Evolutionary conservation across 2,888 invertebrate genomes (phyloP).

Genomic region (Andrena marginata): DNA sequence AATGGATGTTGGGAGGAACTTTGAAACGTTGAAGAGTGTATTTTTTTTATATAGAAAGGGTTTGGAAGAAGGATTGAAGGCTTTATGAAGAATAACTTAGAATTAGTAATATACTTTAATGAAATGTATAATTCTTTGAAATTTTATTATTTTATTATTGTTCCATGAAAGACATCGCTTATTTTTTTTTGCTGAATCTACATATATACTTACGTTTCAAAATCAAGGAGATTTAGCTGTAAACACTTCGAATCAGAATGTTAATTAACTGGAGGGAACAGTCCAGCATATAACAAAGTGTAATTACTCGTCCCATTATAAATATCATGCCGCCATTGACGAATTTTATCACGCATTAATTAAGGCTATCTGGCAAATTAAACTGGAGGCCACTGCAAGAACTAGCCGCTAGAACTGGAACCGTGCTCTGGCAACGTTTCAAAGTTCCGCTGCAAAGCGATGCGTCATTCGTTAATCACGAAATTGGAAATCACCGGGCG

Average conservation of each 20-base stretch:
- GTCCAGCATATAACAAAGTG: not conserved
- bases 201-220: too few relatives aligned
- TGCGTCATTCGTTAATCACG: slow-evolving; percentile 47
- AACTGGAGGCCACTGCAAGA: slow-evolving; percentile 45
- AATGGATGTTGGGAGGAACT: too few relatives aligned
- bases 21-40: too few relatives aligned
- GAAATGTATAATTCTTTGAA: too few relatives aligned
- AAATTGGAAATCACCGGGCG: slow-evolving; percentile 38
- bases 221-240: not conserved
- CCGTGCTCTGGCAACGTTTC: slow-evolving; percentile 51
- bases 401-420: slow-evolving; percentile 16
- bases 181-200: not conserved
- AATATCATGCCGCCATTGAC: slow-evolving; percentile 13
- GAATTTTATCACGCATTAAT: slow-evolving; percentile 38
- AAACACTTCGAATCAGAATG: not conserved
- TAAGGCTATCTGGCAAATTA: slow-evolving; percentile 48
- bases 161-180: not conserved
- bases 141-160: too few relatives aligned
- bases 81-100: too few relatives aligned
- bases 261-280: slow-evolving; percentile 21
- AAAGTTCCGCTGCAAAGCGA: slow-evolving; percentile 19
- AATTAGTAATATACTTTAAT: too few relatives aligned
- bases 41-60: too few relatives aligned
- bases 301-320: slow-evolving; percentile 13
- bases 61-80: too few relatives aligned